Conservation (phyloP, 1,140 invertebrate genomes). For the Neelides sp. region DNA sequence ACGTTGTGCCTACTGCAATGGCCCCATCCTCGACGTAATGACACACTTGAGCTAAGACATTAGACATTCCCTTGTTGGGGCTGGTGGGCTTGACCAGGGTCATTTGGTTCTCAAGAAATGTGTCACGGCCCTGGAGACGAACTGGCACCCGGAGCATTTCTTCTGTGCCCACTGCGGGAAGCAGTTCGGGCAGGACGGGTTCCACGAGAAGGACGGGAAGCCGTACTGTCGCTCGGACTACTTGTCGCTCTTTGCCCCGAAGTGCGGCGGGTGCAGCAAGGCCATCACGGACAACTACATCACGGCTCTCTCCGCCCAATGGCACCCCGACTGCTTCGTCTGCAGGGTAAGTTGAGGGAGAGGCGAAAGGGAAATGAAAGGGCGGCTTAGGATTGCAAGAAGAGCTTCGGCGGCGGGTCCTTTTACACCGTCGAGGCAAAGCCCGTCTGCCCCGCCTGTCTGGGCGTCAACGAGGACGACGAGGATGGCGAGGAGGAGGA, state of each 20-base stretch:
- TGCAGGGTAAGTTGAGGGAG: constrained; percentile 72
- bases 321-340: constrained; percentile 99
- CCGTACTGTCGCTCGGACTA: constrained; percentile 92
- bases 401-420: constrained; percentile 76
- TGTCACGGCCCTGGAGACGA: constrained; percentile 93
- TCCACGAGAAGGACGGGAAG: constrained; percentile 85
- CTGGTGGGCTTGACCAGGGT: too few relatives aligned
- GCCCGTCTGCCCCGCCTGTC: constrained; percentile 76
- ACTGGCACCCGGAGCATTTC: constrained; percentile 99
- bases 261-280: constrained; percentile 90
- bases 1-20: constrained; percentile 94
- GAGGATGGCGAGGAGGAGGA: constrained; percentile 53
- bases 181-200: constrained; percentile 91
- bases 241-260: constrained; percentile 97
- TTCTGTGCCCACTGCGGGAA: constrained; percentile 96
- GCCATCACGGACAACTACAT: constrained; percentile 99
- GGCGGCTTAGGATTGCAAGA: constrained; percentile 68
- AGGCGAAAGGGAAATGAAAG: not conserved
- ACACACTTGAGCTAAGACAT: too few relatives aligned
- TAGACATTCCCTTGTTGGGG: too few relatives aligned
- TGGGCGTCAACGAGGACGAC: constrained; percentile 48
- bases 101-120: constrained; percentile 63
- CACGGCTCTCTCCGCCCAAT: constrained; percentile 90
- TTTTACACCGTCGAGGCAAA: constrained; percentile 91
- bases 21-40: constrained; percentile 89